Evolutionary conservation across 2,113 vertebrate species (phyloP).

Genomic region (Riparia riparia): DNA sequence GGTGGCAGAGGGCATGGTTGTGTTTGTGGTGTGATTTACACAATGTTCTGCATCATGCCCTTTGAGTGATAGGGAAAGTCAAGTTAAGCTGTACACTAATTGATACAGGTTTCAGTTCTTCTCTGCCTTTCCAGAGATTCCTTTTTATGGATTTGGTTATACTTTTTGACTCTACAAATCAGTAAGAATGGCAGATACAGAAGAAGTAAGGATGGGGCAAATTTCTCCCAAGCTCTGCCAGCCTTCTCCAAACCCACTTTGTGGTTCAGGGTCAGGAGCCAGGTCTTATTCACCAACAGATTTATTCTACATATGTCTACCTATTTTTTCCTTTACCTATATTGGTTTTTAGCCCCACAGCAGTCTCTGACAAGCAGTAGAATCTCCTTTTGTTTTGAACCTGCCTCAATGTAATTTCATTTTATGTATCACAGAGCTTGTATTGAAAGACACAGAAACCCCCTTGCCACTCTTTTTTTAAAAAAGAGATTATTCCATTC

Average conservation of each 20-base stretch:
- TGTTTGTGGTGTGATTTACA: not conserved
- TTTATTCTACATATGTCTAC: not conserved
- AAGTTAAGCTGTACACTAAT: not conserved
- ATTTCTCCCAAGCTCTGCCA: not conserved
- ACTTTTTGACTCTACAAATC: not conserved
- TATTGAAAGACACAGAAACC: not conserved
- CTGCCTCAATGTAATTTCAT: not conserved
- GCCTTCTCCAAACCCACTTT: not conserved
- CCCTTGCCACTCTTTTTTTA: not conserved
- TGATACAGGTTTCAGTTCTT: not conserved
- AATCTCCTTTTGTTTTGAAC: not conserved
- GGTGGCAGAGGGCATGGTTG: not conserved
- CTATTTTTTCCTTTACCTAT: not conserved
- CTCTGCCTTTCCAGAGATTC: not conserved
- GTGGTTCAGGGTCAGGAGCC: not conserved
- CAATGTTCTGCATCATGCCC: not conserved
- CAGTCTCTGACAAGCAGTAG: not conserved
- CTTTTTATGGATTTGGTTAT: not conserved
- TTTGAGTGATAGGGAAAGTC: not conserved
- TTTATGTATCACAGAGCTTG: not conserved
- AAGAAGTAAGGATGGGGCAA: not conserved
- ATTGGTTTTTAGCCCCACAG: not conserved
- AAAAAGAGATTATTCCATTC: not conserved
- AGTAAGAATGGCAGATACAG: not conserved
- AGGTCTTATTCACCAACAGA: not conserved